Evolutionary conservation across 2,888 invertebrate species (phyloP), one percentile per base, ranked within the genome.

Genomic region (Minunthozetes semirufus): DNA sequence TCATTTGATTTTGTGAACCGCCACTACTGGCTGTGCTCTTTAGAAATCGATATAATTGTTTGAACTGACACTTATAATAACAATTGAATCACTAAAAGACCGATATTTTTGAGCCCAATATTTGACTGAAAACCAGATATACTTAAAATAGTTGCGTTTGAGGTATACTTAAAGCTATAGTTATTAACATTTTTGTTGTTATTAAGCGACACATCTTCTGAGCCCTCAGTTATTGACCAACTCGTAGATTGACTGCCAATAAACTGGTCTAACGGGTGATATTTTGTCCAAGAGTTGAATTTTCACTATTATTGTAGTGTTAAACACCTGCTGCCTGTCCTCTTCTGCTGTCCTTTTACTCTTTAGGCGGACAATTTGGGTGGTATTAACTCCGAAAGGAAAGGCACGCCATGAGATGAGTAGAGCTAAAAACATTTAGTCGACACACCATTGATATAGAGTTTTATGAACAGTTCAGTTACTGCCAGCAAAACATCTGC

Each of bases 1-100:
- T 9, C 61, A 61, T 61, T 61, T 25, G 25, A 29, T 29, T 61
- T 29, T 56, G 11, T n/a, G 25, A 6, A 15, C 15, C 50, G 17
- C 19, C 56, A 56, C 25, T 56, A 6, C 56, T 50, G 50, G 50
- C 25, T 19, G 59, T 59, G 59, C 59, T 59, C 59, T 56, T 56
- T 25, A 61, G 61, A 61, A 61, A 61, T 61, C 61, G 61, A 61
- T 61, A 61, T 61, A 29, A 33, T 27, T 61, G 61, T 61, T 61
- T 61, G 61, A 6, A 61, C 61, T 61, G 61, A 61, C 61, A 61
- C 61, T 33, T 29, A 61, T 25, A 29, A 29, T 61, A 61, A 61
- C 61, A 61, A 61, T 33, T 61, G 61, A 61, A 61, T 61, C 6
- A 61, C 29, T 8, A 22, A n/a, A 56, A 56, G 9, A 56, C 48